Conservation (phyloP, 1,140 invertebrate species). For the Phenacoccus solenopsis region DNA sequence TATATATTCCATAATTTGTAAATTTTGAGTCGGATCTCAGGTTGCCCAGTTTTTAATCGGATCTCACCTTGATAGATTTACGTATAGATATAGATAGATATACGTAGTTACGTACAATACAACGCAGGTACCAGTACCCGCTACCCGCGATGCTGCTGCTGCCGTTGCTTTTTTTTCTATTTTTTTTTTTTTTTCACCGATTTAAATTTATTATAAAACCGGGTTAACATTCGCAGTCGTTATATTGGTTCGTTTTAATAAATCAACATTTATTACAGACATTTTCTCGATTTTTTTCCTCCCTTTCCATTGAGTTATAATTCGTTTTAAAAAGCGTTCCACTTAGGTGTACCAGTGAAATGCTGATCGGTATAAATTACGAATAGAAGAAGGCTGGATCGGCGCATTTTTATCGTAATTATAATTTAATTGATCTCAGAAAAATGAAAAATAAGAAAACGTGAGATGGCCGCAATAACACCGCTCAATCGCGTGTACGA, state of each 20-base stretch:
- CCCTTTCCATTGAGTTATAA: neutral
- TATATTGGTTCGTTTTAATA: slow-evolving; percentile 3
- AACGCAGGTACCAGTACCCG: neutral
- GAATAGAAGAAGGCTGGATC: neutral
- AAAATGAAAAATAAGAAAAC: neutral
- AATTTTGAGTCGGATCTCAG: too few species aligned
- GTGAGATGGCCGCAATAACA: too few species aligned
- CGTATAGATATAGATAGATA: too few species aligned
- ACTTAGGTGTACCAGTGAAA: neutral
- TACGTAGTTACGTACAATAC: too few species aligned
- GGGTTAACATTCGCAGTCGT: neutral
- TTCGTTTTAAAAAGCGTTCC: neutral
- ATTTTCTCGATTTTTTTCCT: neutral
- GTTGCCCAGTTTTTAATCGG: too few species aligned
- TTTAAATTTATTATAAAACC: neutral
- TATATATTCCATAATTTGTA: too few species aligned
- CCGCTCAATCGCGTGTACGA: too few species aligned
- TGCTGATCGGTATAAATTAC: neutral
- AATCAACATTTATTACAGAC: neutral
- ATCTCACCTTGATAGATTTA: too few species aligned
- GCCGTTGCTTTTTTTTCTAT: too few species aligned
- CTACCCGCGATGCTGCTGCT: too few species aligned
- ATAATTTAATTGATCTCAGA: neutral
- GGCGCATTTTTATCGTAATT: neutral
- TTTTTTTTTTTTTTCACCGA: neutral